Conservation (phyloP, 2,797 vertebrate species). For the Xiphorhynchus erythropygius region DNA sequence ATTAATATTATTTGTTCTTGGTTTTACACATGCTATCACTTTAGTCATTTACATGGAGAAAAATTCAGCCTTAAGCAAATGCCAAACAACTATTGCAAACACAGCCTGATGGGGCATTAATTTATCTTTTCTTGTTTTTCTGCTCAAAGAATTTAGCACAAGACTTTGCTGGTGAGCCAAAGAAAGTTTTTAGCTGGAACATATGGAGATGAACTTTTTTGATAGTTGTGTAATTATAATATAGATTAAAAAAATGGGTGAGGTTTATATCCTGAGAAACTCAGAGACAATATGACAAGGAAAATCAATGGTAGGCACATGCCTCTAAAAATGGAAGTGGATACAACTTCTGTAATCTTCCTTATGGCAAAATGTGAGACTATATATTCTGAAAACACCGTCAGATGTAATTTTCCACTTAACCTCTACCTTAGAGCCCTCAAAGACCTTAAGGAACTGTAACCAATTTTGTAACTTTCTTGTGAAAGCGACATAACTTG, state of each 20-base stretch:
- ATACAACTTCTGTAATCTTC: not conserved
- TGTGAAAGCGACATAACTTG: not conserved
- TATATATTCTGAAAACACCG: not conserved
- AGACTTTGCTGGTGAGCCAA: not conserved
- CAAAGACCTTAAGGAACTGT: not conserved
- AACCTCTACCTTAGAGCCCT: not conserved
- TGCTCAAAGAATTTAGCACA: not conserved
- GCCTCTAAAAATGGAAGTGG: not conserved
- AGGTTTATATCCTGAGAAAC: not conserved
- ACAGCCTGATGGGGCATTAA: conserved; percentile 44
- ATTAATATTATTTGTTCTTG: conserved; percentile 77
- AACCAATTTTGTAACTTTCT: not conserved
- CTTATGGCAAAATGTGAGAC: not conserved
- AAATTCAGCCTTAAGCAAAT: conserved; percentile 66
- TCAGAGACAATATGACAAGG: not conserved
- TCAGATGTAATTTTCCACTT: not conserved
- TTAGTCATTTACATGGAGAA: conserved; percentile 35
- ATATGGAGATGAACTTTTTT: not conserved
- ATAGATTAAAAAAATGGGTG: not conserved
- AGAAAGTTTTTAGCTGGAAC: not conserved
- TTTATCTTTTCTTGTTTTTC: conserved; percentile 61
- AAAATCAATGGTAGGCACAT: not conserved
- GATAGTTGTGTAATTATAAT: not conserved
- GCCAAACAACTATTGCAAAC: conserved; percentile 47
- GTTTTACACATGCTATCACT: conserved; percentile 56